Percentiles rank a stretch among this genome's conserved stretches.
phyloP scores from a whole-genome alignment of 2,113 vertebrate genomes.

The Peromyscus californicus region DNA sequence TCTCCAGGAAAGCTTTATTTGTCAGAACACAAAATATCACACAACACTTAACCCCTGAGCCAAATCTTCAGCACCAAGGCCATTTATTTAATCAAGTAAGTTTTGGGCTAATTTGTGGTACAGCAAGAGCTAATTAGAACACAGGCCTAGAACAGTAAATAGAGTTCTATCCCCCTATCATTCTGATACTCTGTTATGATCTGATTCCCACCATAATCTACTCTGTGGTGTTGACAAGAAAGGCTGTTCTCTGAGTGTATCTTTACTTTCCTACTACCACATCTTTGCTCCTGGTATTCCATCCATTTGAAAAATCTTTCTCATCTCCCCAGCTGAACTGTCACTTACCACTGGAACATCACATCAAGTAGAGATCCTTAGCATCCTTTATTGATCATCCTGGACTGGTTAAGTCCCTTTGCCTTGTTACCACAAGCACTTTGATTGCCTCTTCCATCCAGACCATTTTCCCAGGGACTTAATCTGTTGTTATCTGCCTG shows the following conservation, averaged over 20 bases:
- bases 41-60: neutral
- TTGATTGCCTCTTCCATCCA: neutral
- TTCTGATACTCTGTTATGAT: neutral
- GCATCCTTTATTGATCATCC: neutral
- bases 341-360: neutral
- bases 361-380: neutral
- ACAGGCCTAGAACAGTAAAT: neutral
- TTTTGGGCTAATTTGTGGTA: neutral
- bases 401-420: neutral
- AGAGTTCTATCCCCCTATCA: neutral
- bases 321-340: neutral
- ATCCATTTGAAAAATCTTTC: neutral
- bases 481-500: neutral
- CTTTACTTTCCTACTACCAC: neutral
- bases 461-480: neutral
- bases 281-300: neutral
- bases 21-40: no score
- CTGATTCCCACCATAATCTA: neutral
- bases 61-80: neutral
- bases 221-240: neutral
- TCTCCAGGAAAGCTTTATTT: no score
- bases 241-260: neutral
- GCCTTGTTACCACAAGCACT: neutral
- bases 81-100: neutral
- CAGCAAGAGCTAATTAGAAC: neutral